phyloP scores from a whole-genome alignment of 2,113 vertebrate species.

The Ageneiosus marmoratus region DNA sequence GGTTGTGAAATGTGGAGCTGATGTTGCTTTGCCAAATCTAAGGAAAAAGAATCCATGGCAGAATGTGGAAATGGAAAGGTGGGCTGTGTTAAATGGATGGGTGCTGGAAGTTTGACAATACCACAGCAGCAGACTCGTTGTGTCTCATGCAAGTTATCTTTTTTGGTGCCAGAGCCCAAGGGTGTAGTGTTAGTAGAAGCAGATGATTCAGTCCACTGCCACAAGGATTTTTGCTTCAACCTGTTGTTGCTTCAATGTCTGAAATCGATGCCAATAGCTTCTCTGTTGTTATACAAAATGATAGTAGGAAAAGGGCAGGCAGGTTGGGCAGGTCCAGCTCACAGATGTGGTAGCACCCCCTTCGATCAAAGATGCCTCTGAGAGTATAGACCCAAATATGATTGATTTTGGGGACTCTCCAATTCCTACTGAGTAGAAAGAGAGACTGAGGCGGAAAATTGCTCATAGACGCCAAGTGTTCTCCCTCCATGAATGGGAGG shows the following conservation, averaged over 20 bases:
- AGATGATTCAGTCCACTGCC: slow-evolving; percentile 9
- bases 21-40: too few species aligned
- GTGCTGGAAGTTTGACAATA: too few species aligned
- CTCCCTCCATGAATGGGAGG: background rate
- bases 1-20: too few species aligned
- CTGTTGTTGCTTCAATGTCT: background rate
- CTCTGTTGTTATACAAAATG: too few species aligned
- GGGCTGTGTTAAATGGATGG: too few species aligned
- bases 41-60: too few species aligned
- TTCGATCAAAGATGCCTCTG: too few species aligned
- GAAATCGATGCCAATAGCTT: background rate
- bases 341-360: too few species aligned
- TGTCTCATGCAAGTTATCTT: background rate
- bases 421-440: background rate
- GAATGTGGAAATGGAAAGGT: too few species aligned
- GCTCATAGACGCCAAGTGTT: background rate
- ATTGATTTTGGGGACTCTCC: background rate
- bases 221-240: slow-evolving; percentile 36
- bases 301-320: too few species aligned
- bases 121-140: background rate
- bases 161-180: background rate
- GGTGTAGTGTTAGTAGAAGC: slow-evolving; percentile 24
- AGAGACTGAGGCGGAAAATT: background rate
- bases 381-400: too few species aligned
- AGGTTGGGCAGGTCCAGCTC: too few species aligned